Evolutionary conservation across 2,113 vertebrate species (phyloP).

Genomic region (Pogonocichla stellata): DNA sequence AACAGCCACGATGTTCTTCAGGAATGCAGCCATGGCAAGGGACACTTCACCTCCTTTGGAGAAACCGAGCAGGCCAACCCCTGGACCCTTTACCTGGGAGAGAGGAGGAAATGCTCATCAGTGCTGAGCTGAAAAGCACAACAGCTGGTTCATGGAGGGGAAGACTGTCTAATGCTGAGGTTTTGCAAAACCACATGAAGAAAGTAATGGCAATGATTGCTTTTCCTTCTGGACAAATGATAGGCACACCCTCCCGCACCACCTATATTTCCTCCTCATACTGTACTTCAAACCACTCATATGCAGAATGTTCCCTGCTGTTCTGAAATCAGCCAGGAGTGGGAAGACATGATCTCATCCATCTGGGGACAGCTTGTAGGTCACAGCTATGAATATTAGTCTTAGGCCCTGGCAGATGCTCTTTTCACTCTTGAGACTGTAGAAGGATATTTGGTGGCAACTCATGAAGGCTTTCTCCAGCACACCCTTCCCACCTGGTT

Average conservation of each 20-base stretch:
- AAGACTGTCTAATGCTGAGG: not conserved
- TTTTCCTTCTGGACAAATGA: not conserved
- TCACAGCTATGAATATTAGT: not conserved
- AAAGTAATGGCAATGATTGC: not conserved
- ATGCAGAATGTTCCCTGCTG: not conserved
- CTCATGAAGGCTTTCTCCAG: not conserved
- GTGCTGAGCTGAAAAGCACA: not conserved
- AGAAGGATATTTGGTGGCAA: not conserved
- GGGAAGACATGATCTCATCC: not conserved
- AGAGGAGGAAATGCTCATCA: not conserved
- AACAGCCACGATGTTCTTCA: slow-evolving; percentile 77
- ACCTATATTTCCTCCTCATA: no score
- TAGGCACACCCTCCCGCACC: not conserved
- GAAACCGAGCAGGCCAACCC: slow-evolving; percentile 76
- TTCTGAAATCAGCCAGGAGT: not conserved
- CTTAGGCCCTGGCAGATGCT: not conserved
- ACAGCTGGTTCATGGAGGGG: not conserved
- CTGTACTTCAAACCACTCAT: not conserved
- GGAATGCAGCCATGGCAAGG: slow-evolving; percentile 78
- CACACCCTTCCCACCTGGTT: not conserved
- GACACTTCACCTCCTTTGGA: slow-evolving; percentile 81
- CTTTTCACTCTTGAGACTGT: not conserved
- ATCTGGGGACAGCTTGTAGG: not conserved
- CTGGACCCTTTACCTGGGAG: slow-evolving; percentile 57
- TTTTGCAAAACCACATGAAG: not conserved